These are phyloP conservation scores for Halichondria panicea DNA, from an alignment of 37 sponge, comb jelly and placozoan genomes.

Conservation along the genomic window DNA sequence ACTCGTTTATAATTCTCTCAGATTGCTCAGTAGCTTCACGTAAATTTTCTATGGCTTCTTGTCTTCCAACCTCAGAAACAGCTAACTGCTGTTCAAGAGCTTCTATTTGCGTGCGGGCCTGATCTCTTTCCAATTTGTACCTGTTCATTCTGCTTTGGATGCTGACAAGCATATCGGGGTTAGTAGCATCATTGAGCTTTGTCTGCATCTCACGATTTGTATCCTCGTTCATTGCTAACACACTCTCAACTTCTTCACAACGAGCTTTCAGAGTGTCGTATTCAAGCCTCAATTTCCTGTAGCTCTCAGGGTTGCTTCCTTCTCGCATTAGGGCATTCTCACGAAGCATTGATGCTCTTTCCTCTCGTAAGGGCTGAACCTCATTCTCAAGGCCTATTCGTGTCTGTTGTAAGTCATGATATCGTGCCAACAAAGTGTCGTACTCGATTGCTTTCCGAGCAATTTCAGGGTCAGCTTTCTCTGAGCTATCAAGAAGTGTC, in stretches of 20 bases:
- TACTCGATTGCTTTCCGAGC: constrained; percentile 18
- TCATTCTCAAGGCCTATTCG: constrained; percentile 48
- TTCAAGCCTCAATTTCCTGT: constrained; percentile 32
- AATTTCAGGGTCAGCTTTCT: neutral
- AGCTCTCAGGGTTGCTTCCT: constrained; percentile 22
- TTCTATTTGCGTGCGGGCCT: constrained; percentile 4
- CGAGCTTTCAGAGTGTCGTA: neutral
- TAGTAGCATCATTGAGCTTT: constrained; percentile 31
- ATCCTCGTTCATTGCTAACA: no score
- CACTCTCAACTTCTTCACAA: neutral
- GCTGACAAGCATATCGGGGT: constrained; percentile 10
- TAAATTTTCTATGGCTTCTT: neutral
- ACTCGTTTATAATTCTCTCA: neutral
- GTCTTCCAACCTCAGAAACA: neutral
- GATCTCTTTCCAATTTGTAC: constrained; percentile 51
- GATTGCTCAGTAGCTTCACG: neutral
- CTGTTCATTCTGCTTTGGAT: constrained; percentile 31
- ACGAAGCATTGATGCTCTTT: constrained; percentile 20
- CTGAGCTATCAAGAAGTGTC: neutral
- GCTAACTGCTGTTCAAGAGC: constrained; percentile 13
- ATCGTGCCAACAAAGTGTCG: constrained; percentile 6
- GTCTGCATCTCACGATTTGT: constrained; percentile 27
- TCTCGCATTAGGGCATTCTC: constrained; percentile 45
- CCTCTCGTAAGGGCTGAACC: constrained; percentile 31
- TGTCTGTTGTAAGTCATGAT: constrained; percentile 27